Base-by-base conservation (phyloP, 2,113 vertebrate genomes). In the Eulemur rufifrons region DNA sequence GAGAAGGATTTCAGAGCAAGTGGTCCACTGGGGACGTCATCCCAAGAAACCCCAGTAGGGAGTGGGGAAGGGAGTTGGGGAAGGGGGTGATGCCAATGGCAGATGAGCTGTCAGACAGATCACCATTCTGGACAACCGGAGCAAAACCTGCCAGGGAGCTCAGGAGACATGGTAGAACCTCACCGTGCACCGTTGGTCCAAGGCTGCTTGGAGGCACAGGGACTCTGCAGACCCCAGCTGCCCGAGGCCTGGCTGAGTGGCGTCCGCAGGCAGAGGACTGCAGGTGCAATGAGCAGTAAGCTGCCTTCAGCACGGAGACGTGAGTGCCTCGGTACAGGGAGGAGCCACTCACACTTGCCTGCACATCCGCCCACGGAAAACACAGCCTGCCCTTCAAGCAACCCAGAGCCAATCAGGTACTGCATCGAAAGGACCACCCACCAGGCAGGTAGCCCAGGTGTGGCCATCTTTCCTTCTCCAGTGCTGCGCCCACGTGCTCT, bases 51-150 rank as follows among this genome's bases (percentile, higher is more conserved):
- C 10, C 39, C 47, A 29, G 61, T 0, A 15, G 88, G 32, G 64
- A 7, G n/a, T 2, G 21, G 10, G 39, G 6, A 39, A 25, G 25
- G 8, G 23, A 20, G 21, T 5, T 3, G 27, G 69, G 12, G 32
- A 14, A 52, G 32, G 17, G 10, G 13, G 32, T 34, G n/a, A 34
- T 6, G 42, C 42, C 12, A 11, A 37, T 11, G 0, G 27, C 45
- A 3, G 45, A 25, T 1, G 29, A 59, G 45, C 5, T 23, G 10
- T 37, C 73, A 23, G 8, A 37, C 2, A 50, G 77, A 83, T 39
- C n/a, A 7, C 17, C 25, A 0, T 11, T 0, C 0, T 11, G 85
- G 37, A 4, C 6, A 54, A 8, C 11, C 54, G 14, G n/a, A 45
- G 68, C 13, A 11, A 14, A 52, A 0, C 61, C 37, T 27, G 15